A percentile compares a stretch with the other conserved stretches of the same genome.
Evolutionary conservation across 2,113 vertebrate species (phyloP).

Genomic region (Tympanuchus pallidicinctus): DNA sequence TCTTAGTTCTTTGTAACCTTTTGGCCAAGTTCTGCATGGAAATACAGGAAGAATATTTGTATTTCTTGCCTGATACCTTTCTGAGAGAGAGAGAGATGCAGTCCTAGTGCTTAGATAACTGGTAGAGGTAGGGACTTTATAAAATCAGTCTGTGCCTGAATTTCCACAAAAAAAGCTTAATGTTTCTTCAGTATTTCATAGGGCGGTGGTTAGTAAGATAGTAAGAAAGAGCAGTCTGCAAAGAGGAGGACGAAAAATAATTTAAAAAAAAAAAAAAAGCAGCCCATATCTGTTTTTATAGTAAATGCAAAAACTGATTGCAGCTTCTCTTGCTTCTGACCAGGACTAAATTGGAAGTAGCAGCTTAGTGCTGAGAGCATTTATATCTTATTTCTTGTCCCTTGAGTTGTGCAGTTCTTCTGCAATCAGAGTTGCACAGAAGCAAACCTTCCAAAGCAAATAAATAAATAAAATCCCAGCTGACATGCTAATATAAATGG

Average conservation of each 20-base stretch:
- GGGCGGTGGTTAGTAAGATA: neutral
- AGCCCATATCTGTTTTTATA: neutral
- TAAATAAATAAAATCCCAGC: constrained; percentile 63
- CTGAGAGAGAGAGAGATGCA: neutral
- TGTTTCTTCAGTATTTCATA: neutral
- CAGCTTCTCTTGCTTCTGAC: neutral
- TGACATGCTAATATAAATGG: constrained; percentile 68
- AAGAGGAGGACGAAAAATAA: neutral
- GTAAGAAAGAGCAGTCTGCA: neutral
- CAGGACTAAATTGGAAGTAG: neutral
- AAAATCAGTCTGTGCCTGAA: neutral
- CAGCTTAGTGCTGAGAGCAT: constrained; percentile 20
- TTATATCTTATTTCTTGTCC: constrained; percentile 12
- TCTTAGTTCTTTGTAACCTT: neutral
- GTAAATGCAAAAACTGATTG: neutral
- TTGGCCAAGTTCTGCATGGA: neutral
- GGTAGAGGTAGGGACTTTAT: fast-evolving
- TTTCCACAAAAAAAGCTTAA: neutral
- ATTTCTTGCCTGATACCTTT: neutral
- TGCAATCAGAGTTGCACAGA: constrained; percentile 47
- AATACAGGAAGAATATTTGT: neutral
- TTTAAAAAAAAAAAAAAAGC: too few species aligned
- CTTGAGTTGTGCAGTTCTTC: neutral
- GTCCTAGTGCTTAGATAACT: neutral
- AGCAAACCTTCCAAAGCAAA: constrained; percentile 48